Evolutionary conservation across 2,888 invertebrate species (phyloP), one percentile per base, ranked within the genome.

Genomic region (Drosophila bunnanda): DNA sequence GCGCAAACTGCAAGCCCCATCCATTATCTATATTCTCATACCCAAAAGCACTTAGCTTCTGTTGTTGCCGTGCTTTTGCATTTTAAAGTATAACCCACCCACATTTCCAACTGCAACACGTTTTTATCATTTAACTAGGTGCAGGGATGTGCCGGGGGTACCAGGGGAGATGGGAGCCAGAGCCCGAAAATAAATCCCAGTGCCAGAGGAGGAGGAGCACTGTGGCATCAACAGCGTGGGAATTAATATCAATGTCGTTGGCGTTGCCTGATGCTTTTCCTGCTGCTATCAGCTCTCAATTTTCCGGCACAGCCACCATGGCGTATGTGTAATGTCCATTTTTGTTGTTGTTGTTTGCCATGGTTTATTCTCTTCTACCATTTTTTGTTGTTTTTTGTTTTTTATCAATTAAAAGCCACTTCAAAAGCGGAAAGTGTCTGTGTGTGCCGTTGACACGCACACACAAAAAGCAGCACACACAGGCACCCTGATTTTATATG

Each of bases 381-480:
- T 54, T 43, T 22, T 61, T 54, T n/a, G 44, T 44, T n/a, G 8
- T 66, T 78, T 66, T 77, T 75, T 7, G 65, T 78, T 79, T 86
- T 80, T 88, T 89, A 89, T 90, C 90, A 90, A 90, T 90, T 90
- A 90, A 90, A 89, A 82, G 85, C 80, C 90, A 90, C 89, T 90
- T 90, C 85, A 89, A 89, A 85, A 89, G 79, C 81, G 80, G 81
- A 81, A 82, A 86, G 87, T 87, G 86, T 84, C 87, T 85, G 80
- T 79, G 79, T 84, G 77, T 85, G 79, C 68, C 64, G 80, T 80
- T 82, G 82, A 83, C 83, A 82, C 83, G 76, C 81, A 82, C 70
- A 77, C 62, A 66, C 70, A 79, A 73, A 72, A 72, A 39, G 25
- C 39, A 30, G 41, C 22, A 50, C 54, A 66, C 30, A 52, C 65